A percentile compares a stretch with the other conserved stretches of the same genome.
Evolutionary conservation across 2,797 vertebrate species (phyloP).

Genomic region (Novumbra hubbsi): DNA sequence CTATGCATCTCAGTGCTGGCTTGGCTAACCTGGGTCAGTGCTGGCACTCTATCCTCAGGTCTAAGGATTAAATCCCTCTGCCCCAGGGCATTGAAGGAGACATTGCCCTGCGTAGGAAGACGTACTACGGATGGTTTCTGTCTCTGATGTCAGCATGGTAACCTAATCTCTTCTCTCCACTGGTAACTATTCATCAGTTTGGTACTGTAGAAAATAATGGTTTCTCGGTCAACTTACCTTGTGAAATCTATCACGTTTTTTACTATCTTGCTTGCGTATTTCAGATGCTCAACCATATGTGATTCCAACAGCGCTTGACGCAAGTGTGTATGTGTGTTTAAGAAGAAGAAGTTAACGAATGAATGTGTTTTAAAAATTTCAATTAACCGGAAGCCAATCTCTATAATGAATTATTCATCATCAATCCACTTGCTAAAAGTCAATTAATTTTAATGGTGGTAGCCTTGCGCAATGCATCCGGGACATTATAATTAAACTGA

Average conservation of each 20-base stretch:
- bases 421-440: conserved; percentile 61
- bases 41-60: too few species aligned
- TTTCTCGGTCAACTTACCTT: too few species aligned
- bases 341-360: conserved; percentile 19
- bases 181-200: too few species aligned
- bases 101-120: too few species aligned
- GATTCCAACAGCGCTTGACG: neutral
- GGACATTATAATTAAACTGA: conserved; percentile 79
- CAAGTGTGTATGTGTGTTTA: neutral
- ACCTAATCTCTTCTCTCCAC: too few species aligned
- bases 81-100: too few species aligned
- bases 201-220: too few species aligned
- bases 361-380: conserved; percentile 48
- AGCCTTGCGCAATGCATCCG: conserved; percentile 53
- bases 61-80: too few species aligned
- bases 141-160: too few species aligned
- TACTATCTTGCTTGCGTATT: neutral
- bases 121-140: too few species aligned
- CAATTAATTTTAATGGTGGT: conserved; percentile 76
- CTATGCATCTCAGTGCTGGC: too few species aligned
- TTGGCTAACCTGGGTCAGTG: too few species aligned
- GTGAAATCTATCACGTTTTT: neutral
- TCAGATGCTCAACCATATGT: neutral
- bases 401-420: conserved; percentile 68
- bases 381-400: conserved; percentile 54